Percentiles rank a stretch among this genome's conserved stretches.
Conservation (phyloP, 2,797 vertebrate genomes). For the Psittacula derbiana region DNA sequence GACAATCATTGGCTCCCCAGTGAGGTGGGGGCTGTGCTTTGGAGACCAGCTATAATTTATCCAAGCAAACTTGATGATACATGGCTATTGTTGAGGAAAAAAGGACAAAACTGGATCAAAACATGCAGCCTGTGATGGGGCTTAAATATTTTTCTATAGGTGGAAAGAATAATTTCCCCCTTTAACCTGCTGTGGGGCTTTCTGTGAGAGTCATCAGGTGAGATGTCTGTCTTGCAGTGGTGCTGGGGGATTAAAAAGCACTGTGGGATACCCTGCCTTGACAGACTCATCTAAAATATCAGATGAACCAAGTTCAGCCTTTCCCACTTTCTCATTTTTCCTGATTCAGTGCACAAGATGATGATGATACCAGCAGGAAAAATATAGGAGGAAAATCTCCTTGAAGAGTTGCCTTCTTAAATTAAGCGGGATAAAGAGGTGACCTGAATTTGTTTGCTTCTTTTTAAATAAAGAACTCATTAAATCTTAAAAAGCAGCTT, state of each 20-base stretch:
- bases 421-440: not conserved
- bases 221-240: not conserved
- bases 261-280: not conserved
- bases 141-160: not conserved
- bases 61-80: not conserved
- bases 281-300: not conserved
- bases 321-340: not conserved
- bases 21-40: not conserved
- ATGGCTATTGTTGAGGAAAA: not conserved
- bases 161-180: not conserved
- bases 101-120: not conserved
- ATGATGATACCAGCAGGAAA: not conserved
- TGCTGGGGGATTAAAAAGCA: not conserved
- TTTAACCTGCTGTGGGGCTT: not conserved
- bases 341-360: not conserved
- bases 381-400: not conserved
- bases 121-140: not conserved
- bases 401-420: constrained; percentile 10
- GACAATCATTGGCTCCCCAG: not conserved
- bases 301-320: not conserved
- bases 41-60: not conserved
- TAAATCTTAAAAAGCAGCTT: constrained; percentile 37
- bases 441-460: constrained; percentile 55
- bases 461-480: constrained; percentile 32
- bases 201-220: not conserved